These are phyloP conservation scores for Forbesichthys papilliferus DNA, from an alignment of 2,113 vertebrate species.

Conservation along the genomic window DNA sequence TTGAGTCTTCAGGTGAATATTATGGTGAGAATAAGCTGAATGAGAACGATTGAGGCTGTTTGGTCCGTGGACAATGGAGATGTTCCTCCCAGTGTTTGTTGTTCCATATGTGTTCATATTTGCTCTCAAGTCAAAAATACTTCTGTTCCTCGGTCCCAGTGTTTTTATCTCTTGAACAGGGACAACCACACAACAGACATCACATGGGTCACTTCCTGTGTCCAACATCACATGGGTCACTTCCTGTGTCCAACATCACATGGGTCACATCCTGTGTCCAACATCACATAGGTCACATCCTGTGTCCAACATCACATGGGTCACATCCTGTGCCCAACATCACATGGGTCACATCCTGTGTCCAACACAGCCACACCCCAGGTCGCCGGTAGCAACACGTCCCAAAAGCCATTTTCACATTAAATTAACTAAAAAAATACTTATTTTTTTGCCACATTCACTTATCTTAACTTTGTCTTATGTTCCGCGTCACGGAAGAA, in stretches of 20 bases:
- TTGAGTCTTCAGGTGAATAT: constrained; percentile 56
- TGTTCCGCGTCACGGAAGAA: constrained; percentile 66
- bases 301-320: too few species aligned
- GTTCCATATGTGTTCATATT: constrained; percentile 59
- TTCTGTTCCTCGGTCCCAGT: constrained; percentile 27
- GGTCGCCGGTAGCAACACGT: constrained; percentile 48
- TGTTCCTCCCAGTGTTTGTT: constrained; percentile 29
- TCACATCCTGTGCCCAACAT: background rate
- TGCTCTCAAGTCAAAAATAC: constrained; percentile 71
- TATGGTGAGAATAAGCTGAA: constrained; percentile 60
- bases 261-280: constrained; percentile 30
- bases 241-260: constrained; percentile 5
- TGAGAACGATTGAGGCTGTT: constrained; percentile 53
- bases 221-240: constrained; percentile 8
- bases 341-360: constrained; percentile 34
- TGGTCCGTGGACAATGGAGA: constrained; percentile 26
- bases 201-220: constrained; percentile 32
- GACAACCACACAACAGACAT: constrained; percentile 46
- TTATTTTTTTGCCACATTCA: constrained; percentile 74
- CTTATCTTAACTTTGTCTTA: constrained; percentile 72
- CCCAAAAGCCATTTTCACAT: constrained; percentile 66
- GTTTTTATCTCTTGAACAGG: constrained; percentile 20
- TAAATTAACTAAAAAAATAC: constrained; percentile 72
- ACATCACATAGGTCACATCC: background rate
- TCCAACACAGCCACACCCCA: constrained; percentile 35